Percentiles rank a stretch among this genome's conserved stretches.
Evolutionary conservation across 2,797 vertebrate species (phyloP).

Genomic region (Acanthiza pusilla): DNA sequence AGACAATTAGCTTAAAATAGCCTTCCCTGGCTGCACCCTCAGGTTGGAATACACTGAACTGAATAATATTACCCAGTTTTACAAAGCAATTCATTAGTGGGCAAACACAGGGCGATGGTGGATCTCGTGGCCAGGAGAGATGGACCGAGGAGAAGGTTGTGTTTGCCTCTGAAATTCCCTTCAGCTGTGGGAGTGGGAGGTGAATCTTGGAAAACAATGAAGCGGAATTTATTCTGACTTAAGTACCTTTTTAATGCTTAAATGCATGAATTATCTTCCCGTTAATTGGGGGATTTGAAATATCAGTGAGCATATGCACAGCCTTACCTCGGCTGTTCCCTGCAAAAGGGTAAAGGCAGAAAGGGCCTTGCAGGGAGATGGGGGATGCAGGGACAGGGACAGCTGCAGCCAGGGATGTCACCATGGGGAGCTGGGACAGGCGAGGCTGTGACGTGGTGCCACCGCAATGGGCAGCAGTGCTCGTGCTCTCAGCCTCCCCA

Average conservation of each 20-base stretch:
- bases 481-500: neutral
- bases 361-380: neutral
- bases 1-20: neutral
- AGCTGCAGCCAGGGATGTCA: neutral
- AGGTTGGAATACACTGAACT: neutral
- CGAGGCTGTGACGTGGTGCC: fast-evolving
- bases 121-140: neutral
- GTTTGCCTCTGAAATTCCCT: neutral
- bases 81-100: neutral
- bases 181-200: neutral
- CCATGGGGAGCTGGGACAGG: neutral
- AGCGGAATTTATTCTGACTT: slow-evolving; percentile 64
- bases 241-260: slow-evolving; percentile 74
- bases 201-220: slow-evolving; percentile 16
- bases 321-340: slow-evolving; percentile 46
- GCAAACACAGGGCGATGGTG: neutral
- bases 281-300: slow-evolving; percentile 73
- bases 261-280: slow-evolving; percentile 73
- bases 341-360: slow-evolving; percentile 34
- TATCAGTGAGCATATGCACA: slow-evolving; percentile 75
- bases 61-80: neutral
- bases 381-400: neutral
- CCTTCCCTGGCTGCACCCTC: neutral
- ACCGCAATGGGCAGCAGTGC: fast-evolving
- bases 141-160: neutral